A percentile compares a stretch with the other conserved stretches of the same genome.
These are phyloP conservation scores for Charina bottae DNA, from an alignment of 2,113 vertebrate genomes.

Conservation along the genomic window DNA sequence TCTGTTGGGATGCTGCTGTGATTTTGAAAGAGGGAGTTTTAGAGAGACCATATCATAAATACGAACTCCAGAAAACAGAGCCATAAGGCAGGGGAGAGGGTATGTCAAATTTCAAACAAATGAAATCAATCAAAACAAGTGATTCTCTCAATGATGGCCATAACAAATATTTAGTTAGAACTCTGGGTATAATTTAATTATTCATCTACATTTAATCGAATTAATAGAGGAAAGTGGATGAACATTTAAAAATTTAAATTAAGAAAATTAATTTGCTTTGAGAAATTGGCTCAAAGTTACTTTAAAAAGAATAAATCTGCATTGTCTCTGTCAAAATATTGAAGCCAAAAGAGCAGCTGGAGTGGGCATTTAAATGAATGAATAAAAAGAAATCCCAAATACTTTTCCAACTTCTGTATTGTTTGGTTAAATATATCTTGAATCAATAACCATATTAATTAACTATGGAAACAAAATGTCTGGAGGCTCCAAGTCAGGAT, in stretches of 20 bases:
- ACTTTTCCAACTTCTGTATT: conserved; percentile 9
- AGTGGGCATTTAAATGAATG: not conserved
- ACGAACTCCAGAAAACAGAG: not conserved
- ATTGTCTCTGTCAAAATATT: conserved; percentile 6
- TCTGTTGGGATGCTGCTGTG: not conserved
- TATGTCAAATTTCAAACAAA: not conserved
- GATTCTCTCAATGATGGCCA: conserved; percentile 24
- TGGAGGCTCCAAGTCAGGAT: not conserved
- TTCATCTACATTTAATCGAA: conserved; percentile 50
- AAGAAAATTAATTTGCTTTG: conserved; percentile 20
- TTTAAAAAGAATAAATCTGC: conserved; percentile 5
- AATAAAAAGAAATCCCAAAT: conserved; percentile 31
- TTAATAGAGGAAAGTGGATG: conserved; percentile 4
- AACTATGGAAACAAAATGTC: not conserved
- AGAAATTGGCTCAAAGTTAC: conserved; percentile 21
- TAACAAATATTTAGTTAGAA: conserved; percentile 49
- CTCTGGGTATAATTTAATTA: conserved; percentile 42
- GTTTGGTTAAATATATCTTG: not conserved
- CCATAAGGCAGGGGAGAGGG: not conserved
- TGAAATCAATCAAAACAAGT: not conserved
- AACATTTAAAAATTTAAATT: conserved; percentile 39
- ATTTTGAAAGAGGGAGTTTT: conserved; percentile 1
- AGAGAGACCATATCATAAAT: not conserved
- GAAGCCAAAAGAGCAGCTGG: conserved; percentile 22
- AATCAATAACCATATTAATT: conserved; percentile 6